phyloP scores from a whole-genome alignment of 2,113 vertebrate genomes.

The Neogale vison region DNA sequence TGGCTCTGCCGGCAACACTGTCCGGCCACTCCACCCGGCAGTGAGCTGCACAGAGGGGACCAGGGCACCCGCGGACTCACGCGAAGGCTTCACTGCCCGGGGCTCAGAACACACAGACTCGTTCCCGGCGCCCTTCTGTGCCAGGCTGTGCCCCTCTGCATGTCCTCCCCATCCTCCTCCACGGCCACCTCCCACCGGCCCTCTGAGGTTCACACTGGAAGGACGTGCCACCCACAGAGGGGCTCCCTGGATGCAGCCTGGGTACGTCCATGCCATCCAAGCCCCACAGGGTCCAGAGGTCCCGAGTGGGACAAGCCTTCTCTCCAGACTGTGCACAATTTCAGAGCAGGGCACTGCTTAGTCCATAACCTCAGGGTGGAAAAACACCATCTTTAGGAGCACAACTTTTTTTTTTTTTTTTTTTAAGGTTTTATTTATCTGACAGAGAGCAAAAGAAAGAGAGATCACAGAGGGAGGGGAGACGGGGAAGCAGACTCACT shows the following conservation, averaged over 20 bases:
- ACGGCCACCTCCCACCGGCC: not conserved
- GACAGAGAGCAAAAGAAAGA: not conserved
- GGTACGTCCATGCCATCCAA: not conserved
- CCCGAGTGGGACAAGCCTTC: not conserved
- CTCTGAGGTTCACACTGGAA: not conserved
- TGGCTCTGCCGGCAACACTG: not conserved
- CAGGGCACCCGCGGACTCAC: not conserved
- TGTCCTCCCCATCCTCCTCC: not conserved
- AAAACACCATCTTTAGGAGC: not conserved
- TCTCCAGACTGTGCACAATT: not conserved
- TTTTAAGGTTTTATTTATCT: not conserved
- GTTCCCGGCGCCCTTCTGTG: not conserved
- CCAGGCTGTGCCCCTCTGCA: not conserved
- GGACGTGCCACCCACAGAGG: not conserved
- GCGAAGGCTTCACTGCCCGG: not conserved
- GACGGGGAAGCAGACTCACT: not conserved
- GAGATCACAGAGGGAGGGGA: not conserved
- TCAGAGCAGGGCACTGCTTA: not conserved
- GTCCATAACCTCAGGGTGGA: not conserved
- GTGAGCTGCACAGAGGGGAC: not conserved
- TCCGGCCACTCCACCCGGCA: too few species aligned
- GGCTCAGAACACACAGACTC: not conserved
- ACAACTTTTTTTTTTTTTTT: not conserved
- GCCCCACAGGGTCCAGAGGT: not conserved
- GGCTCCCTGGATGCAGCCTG: not conserved